Evolutionary conservation across 2,888 invertebrate genomes (phyloP).

Genomic region (Athrips mouffetella): DNA sequence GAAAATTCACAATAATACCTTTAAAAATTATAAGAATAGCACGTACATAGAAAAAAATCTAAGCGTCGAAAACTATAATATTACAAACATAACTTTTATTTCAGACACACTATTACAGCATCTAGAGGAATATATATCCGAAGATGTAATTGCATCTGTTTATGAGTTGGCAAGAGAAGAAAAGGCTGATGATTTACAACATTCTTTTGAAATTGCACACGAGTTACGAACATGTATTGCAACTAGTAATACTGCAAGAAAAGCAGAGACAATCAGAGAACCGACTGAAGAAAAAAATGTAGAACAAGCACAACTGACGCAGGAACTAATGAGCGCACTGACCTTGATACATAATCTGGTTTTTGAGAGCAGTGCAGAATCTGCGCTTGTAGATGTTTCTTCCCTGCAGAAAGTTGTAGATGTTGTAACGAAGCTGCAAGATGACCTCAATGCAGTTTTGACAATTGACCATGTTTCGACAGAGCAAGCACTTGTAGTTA

Average conservation of each 20-base stretch:
- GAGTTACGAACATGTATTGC: neutral
- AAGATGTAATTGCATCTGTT: neutral
- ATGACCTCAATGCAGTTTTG: neutral
- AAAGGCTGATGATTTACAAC: neutral
- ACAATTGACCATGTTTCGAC: neutral
- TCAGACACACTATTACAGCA: neutral
- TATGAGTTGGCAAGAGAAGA: neutral
- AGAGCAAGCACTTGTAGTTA: no score
- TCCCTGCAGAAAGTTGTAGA: neutral
- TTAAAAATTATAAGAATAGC: no score
- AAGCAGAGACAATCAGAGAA: neutral
- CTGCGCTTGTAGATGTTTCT: neutral
- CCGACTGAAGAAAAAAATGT: neutral
- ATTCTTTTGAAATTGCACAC: neutral
- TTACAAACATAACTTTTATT: neutral
- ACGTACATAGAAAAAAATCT: no score
- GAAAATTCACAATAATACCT: no score
- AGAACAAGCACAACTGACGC: neutral
- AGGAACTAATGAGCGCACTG: conserved; percentile 12
- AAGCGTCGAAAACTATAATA: no score
- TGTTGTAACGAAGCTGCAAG: conserved; percentile 4
- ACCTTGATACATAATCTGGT: neutral
- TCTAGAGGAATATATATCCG: conserved; percentile 1
- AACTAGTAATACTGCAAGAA: neutral
- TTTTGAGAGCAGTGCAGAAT: neutral